Evolutionary conservation across 2,113 vertebrate species (phyloP).

Genomic region (Cathartes aura): DNA sequence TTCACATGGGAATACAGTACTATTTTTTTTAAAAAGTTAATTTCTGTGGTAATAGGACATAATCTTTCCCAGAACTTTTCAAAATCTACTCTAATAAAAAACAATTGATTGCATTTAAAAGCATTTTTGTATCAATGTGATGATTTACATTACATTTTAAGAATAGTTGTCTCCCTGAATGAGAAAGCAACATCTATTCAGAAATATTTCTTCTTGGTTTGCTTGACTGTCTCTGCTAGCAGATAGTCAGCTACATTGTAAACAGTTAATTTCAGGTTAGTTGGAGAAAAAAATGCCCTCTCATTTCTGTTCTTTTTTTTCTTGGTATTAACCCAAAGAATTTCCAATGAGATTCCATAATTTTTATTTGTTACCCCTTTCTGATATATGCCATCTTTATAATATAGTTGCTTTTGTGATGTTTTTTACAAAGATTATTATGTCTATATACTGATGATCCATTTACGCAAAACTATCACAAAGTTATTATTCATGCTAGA

Average conservation of each 20-base stretch:
- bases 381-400: neutral
- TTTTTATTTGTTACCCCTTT: neutral
- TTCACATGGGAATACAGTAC: neutral
- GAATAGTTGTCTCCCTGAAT: neutral
- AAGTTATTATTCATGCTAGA: neutral
- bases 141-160: neutral
- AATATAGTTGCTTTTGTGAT: neutral
- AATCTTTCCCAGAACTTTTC: neutral
- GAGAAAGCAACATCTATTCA: neutral
- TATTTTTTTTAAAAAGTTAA: neutral
- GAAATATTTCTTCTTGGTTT: neutral
- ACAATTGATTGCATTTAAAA: neutral
- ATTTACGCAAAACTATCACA: neutral
- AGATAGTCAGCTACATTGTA: neutral
- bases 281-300: neutral
- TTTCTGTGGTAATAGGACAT: neutral
- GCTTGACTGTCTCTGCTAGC: neutral
- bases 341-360: neutral
- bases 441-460: neutral
- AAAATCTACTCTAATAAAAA: neutral
- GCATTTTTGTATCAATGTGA: neutral
- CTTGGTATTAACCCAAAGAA: neutral
- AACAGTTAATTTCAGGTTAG: neutral
- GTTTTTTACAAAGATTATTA: neutral
- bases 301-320: neutral